phyloP scores from a whole-genome alignment of 2,113 vertebrate species.

The Centropus unirufus region DNA sequence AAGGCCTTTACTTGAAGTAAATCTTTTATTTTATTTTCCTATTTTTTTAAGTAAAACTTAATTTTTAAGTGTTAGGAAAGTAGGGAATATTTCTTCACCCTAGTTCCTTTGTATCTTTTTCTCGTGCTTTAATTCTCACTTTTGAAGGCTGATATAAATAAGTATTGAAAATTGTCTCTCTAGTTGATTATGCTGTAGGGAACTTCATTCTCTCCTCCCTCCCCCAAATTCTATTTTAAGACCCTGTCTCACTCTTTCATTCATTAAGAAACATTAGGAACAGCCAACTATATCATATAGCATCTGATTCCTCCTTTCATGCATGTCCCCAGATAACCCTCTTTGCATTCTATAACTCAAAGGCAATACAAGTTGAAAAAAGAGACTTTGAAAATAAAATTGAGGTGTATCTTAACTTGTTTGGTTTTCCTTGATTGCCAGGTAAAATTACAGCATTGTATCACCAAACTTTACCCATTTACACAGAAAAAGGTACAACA shows the following conservation, averaged over 20 bases:
- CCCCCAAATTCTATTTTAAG: slow-evolving; percentile 54
- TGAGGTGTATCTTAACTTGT: neutral
- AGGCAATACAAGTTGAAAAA: slow-evolving; percentile 10
- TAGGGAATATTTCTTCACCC: slow-evolving; percentile 9
- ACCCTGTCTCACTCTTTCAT: neutral
- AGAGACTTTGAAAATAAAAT: slow-evolving; percentile 2
- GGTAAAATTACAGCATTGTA: neutral
- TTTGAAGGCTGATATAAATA: slow-evolving; percentile 58
- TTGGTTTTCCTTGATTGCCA: neutral
- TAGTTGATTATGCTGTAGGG: slow-evolving; percentile 34
- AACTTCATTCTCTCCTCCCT: slow-evolving; percentile 38
- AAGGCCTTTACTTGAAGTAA: slow-evolving; percentile 37
- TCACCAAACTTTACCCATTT: neutral
- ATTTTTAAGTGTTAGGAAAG: slow-evolving; percentile 51
- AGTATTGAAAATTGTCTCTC: slow-evolving; percentile 33
- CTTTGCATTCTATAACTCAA: slow-evolving; percentile 24
- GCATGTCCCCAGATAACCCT: neutral
- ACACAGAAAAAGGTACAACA: neutral
- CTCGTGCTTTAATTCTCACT: slow-evolving; percentile 28
- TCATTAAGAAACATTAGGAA: slow-evolving; percentile 62
- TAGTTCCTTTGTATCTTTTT: slow-evolving; percentile 26
- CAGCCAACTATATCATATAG: neutral
- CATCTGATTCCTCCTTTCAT: slow-evolving; percentile 7
- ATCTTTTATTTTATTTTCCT: slow-evolving; percentile 27
- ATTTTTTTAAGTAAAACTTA: slow-evolving; percentile 35